Base-by-base conservation (phyloP, 2,797 vertebrate species). In the Agapornis canus region DNA sequence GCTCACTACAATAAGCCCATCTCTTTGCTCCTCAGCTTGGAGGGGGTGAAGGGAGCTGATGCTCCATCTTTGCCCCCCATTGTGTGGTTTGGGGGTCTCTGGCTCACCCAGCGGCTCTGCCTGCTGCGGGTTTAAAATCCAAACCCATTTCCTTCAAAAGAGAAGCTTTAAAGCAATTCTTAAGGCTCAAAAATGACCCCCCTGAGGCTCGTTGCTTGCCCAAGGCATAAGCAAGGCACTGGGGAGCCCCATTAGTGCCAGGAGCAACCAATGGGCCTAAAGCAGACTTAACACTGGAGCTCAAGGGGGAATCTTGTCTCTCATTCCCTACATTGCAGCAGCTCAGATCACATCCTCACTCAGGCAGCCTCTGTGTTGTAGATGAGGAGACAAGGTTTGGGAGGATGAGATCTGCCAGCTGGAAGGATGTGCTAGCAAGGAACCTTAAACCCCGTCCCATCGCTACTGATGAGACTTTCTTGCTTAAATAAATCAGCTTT, bases 41-140 rank as follows among this genome's bases (percentile, higher is more conserved):
- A 57, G 82, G 65, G 57, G 17, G 16, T 0, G 11, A 16, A 23
- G 69, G 43, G 14, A 43, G 64, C 42, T 0, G 26, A 27, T 21
- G 70, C 29, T 66, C 32, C 16, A 0, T 1, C 20, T 22, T 21
- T 15, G 32, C 51, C 21, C 6, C 60, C 27, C 6, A 0, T 2
- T 0, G 2, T 15, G 29, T 20, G 16, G 8, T 27, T 25, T 43
- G 56, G 54, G 88, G 54, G 32, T 11, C 31, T 51, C n/a, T 3
- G 4, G 40, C 63, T 65, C 57, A 18, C 37, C 25, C 5, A 3
- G 71, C 1, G 5, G 37, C n/a, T 19, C 3, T 42, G 35, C 42
- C 23, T 13, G 42, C 5, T 4, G 7, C 5, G 2, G 26, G 54
- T 47, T 8, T 7, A 47, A 68, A 61, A 4, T 6, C 26, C 39